Evolutionary conservation across 2,113 vertebrate species (phyloP), one percentile per base, ranked within the genome.

Genomic region (Corythornis madagascariensis): DNA sequence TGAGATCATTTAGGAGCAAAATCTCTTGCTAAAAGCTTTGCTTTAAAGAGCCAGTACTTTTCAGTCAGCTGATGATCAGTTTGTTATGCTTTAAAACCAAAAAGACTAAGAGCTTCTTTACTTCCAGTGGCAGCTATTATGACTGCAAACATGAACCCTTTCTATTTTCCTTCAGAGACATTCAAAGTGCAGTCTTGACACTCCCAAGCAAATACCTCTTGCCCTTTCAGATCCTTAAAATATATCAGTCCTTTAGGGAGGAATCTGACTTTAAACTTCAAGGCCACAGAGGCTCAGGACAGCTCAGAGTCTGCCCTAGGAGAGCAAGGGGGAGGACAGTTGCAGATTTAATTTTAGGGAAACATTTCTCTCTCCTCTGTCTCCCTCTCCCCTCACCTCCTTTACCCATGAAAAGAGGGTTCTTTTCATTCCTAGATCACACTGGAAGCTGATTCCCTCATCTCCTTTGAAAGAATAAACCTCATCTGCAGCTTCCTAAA

Each of bases 251-350:
- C 70, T 77, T 84, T 66, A 79, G 74, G 28, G 50, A 87, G 64
- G 57, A 93, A 94, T 83, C 59, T 33, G 70, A 82, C 87, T 89
- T 73, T 89, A 90, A 90, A 92, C 59, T 79, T 85, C 47, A 88
- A 89, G 78, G 91, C 45, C 77, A 79, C 65, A 63, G 59, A 80
- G 48, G 55, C 56, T 88, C 82, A 77, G 52, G 60, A 73, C 55
- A 85, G 45, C 78, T 73, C 67, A 50, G 21, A 81, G 33, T 26
- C 47, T 80, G 55, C 10, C 59, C 57, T 60, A 4, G 28, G 78
- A 92, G 18, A 92, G 25, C 1, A 11, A 67, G 40, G 22, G 40
- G n/a, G 48, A 90, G 42, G 69, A 77, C 31, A 87, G 52, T 4
- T 60, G 71, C 52, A 88, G 52, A 80, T 89, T 77, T 56, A 63